Conservation (phyloP, 2,113 vertebrate genomes). For the Silurus asotus region DNA sequence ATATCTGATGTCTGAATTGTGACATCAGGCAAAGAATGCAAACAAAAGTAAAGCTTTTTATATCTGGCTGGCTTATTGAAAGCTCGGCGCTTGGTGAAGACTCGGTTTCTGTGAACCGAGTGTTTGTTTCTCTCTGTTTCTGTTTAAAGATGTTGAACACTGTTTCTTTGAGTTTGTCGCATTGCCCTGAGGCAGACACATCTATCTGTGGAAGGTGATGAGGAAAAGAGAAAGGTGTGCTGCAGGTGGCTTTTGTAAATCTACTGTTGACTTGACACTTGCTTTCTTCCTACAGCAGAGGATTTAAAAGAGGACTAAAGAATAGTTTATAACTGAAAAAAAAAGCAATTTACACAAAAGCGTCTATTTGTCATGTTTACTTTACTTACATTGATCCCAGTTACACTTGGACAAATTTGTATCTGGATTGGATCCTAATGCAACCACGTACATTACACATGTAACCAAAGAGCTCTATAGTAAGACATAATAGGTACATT, state of each 20-base stretch:
- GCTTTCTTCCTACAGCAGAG: conserved; percentile 8
- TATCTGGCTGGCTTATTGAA: conserved; percentile 43
- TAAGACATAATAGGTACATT: not conserved
- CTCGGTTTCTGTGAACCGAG: conserved; percentile 20
- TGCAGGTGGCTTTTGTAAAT: conserved; percentile 42
- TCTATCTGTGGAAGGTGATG: conserved; percentile 52
- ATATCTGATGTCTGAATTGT: conserved; percentile 23
- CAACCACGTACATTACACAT: not conserved
- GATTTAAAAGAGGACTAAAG: not conserved
- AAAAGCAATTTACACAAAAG: not conserved
- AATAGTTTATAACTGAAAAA: conserved; percentile 17
- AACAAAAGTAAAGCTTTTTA: conserved; percentile 64
- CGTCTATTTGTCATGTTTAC: not conserved
- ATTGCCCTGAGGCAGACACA: conserved; percentile 35
- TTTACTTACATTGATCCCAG: not conserved
- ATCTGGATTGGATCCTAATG: not conserved
- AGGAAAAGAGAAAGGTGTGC: conserved; percentile 60
- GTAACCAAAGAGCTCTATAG: not conserved
- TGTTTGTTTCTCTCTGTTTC: conserved; percentile 38
- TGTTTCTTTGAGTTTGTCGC: conserved; percentile 29
- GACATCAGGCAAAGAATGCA: conserved; percentile 44
- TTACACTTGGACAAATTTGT: not conserved
- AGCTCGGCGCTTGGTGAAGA: conserved; percentile 11
- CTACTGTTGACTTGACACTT: conserved; percentile 29
- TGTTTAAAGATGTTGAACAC: conserved; percentile 41